Evolutionary conservation across 2,888 invertebrate species (phyloP), one percentile per base, ranked within the genome.

Genomic region (Acleris cristana): DNA sequence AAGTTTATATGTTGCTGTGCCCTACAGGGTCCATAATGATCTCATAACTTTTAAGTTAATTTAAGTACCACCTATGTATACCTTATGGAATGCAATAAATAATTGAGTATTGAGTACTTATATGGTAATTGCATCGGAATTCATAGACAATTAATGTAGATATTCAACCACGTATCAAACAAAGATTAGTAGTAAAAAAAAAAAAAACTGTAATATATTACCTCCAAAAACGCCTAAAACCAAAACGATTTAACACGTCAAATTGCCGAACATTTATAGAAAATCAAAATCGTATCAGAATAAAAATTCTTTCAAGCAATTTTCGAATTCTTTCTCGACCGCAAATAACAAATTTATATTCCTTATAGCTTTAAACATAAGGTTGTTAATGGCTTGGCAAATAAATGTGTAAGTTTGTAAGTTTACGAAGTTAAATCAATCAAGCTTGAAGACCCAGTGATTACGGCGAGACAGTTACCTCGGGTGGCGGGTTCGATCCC

Each of bases 401-500:
- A 53, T 57, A 34, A 26, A 23, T 53, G 14, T n/a, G 63, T 63
- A 34, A 34, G 40, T 59, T 58, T 55, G 16, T 34, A 56, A 62
- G 56, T 52, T 73, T 72, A 40, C 3, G 40, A 3, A 40, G 40
- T 76, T 81, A 82, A 81, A 83, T 83, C 83, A 81, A 82, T 81
- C 82, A 81, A 76, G 19, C 23, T 18, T 3, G 40, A 18, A 12
- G 16, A 58, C 30, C 67, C 73, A 74, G 76, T 79, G 74, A 79
- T 82, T 80, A 81, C 70, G 72, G 71, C 71, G 75, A 70, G 72
- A 73, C 75, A 77, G 69, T 77, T 70, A 73, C 80, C 81, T 73
- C 71, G 65, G 79, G 82, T 78, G 73, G 64, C 56, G 62, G 74
- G 78, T 82, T 81, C 80, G 79, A 80, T 80, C 73, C 74, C 74